Percentiles rank a stretch among this genome's conserved stretches.
Conservation (phyloP, 2,888 invertebrate genomes). For the Acholoe squamosa region DNA sequence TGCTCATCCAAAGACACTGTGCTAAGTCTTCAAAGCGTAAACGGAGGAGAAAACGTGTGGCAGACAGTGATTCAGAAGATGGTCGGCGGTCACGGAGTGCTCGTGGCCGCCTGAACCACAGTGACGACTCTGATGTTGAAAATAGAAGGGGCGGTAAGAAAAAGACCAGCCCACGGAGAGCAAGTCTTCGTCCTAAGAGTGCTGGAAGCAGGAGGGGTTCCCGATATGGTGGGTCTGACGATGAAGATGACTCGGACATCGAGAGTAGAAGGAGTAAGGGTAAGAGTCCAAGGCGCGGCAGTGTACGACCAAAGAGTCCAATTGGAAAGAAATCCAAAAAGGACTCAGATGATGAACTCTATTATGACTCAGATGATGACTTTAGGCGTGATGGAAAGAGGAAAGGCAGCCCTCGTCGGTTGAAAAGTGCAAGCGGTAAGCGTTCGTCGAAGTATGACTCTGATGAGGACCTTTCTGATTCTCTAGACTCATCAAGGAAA, state of each 20-base stretch:
- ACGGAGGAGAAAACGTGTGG: slow-evolving; percentile 59
- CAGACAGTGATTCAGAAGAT: slow-evolving; percentile 55
- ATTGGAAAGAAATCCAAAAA: not conserved
- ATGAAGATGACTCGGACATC: not conserved
- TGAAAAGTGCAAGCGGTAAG: not conserved
- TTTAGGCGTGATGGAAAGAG: not conserved
- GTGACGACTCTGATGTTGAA: not conserved
- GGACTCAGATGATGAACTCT: not conserved
- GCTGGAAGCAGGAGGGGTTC: not conserved
- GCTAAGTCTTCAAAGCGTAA: slow-evolving; percentile 74
- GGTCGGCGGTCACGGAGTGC: slow-evolving; percentile 33
- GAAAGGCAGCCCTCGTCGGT: not conserved
- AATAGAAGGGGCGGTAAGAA: not conserved
- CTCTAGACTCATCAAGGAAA: not conserved
- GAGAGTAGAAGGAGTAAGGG: not conserved
- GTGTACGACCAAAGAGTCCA: not conserved
- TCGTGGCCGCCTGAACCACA: not conserved
- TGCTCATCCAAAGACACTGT: slow-evolving; percentile 79
- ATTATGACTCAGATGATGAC: not conserved
- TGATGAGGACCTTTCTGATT: not conserved
- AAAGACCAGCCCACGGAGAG: not conserved
- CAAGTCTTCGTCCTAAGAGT: not conserved
- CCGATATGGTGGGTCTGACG: not conserved
- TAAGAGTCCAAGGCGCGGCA: slow-evolving; percentile 5
- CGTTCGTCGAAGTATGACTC: not conserved